Conservation (phyloP, 2,888 invertebrate genomes). For the Eristalinus sepulchralis region DNA sequence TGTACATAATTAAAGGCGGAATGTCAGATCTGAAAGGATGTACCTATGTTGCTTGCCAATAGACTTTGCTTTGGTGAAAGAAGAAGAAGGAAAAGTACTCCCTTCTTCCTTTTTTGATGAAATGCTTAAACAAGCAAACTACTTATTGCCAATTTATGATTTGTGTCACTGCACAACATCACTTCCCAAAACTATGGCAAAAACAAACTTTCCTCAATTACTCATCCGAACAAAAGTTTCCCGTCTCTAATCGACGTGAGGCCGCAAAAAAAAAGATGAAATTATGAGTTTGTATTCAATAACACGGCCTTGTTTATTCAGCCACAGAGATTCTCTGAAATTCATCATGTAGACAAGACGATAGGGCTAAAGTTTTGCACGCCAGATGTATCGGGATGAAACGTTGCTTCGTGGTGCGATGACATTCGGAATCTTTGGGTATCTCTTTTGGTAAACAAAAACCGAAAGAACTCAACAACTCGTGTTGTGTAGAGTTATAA, state of each 20-base stretch:
- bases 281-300: not conserved
- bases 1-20: not conserved
- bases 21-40: no score
- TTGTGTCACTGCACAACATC: not conserved
- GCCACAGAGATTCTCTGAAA: not conserved
- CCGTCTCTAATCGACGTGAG: not conserved
- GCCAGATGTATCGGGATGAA: not conserved
- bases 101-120: no score
- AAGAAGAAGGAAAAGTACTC: no score
- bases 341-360: not conserved
- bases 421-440: slow-evolving; percentile 5
- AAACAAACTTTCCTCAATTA: not conserved
- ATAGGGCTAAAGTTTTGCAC: not conserved
- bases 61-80: not conserved
- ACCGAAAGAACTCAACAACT: slow-evolving; percentile 1
- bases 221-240: not conserved
- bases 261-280: not conserved
- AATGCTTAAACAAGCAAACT: not conserved
- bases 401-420: not conserved
- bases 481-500: not conserved
- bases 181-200: not conserved
- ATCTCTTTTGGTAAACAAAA: slow-evolving; percentile 6
- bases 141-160: not conserved
- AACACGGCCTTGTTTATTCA: not conserved
- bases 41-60: not conserved